Conservation (phyloP, 1,140 invertebrate species). For the Lamellibrachia luymesi region DNA sequence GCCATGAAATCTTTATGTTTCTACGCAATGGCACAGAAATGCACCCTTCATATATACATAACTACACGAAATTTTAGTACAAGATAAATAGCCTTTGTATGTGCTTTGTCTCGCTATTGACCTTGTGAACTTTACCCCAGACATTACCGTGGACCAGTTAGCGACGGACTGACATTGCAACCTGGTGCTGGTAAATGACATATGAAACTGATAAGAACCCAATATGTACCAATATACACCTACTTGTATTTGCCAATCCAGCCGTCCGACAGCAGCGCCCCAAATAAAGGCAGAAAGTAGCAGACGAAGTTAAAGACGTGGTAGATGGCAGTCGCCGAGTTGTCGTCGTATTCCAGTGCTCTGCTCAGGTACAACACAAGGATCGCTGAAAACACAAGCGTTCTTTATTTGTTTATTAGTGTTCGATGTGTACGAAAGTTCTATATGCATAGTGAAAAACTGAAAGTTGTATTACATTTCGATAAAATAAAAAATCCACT, state of each 20-base stretch:
- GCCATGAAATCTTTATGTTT: too few species aligned
- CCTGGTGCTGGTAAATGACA: neutral
- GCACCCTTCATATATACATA: too few species aligned
- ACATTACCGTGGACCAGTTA: neutral
- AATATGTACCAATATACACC: slow-evolving; percentile 18
- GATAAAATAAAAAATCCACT: neutral
- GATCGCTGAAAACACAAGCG: slow-evolving; percentile 64
- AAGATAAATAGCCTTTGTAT: neutral
- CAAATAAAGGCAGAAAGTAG: slow-evolving; percentile 83
- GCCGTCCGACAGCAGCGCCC: slow-evolving; percentile 85
- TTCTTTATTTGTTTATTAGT: neutral
- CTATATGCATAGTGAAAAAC: neutral
- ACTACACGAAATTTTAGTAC: neutral
- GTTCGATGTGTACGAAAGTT: neutral
- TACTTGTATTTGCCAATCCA: slow-evolving; percentile 79
- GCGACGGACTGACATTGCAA: neutral
- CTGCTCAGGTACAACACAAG: slow-evolving; percentile 76
- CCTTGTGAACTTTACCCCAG: neutral
- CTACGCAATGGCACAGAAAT: too few species aligned
- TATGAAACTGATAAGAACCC: neutral
- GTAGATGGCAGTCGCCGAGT: slow-evolving; percentile 75
- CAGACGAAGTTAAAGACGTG: slow-evolving; percentile 81
- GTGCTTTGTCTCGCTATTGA: neutral
- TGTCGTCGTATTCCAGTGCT: slow-evolving; percentile 61
- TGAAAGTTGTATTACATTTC: neutral